Percentiles rank a stretch among this genome's conserved stretches.
Evolutionary conservation across 2,113 vertebrate species (phyloP).

Genomic region (Ahaetulla prasina): DNA sequence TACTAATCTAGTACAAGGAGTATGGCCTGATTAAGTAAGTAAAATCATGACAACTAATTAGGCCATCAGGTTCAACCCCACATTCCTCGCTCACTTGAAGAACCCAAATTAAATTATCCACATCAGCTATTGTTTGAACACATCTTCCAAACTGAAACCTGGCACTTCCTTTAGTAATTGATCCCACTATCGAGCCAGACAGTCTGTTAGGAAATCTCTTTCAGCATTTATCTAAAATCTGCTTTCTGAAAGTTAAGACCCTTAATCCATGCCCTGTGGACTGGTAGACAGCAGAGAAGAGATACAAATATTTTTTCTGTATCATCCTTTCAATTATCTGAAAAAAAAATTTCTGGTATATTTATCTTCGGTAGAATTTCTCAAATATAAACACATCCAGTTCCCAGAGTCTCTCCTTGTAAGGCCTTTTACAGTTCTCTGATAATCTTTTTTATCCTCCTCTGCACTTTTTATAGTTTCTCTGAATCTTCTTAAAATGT

Average conservation of each 20-base stretch:
- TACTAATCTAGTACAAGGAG: not conserved
- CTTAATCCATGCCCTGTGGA: not conserved
- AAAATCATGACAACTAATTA: not conserved
- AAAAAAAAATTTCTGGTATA: not conserved
- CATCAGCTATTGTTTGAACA: not conserved
- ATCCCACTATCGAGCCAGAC: not conserved
- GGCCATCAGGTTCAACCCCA: not conserved
- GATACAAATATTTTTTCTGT: not conserved
- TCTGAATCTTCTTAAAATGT: not conserved
- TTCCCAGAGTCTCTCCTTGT: not conserved
- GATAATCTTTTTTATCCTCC: not conserved
- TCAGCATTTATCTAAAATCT: not conserved
- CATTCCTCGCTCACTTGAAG: not conserved
- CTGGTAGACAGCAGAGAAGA: not conserved
- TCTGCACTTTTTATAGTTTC: not conserved
- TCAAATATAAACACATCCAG: not conserved
- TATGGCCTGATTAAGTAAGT: not conserved
- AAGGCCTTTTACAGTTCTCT: not conserved
- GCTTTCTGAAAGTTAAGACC: not conserved
- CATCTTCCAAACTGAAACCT: not conserved
- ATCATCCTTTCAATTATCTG: not conserved
- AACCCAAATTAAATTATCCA: not conserved
- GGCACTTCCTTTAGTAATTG: not conserved
- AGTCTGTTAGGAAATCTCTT: not conserved
- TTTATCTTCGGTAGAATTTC: not conserved